Percentiles rank a stretch among this genome's conserved stretches.
These are phyloP conservation scores for Protodeltote pygarga DNA, from an alignment of 2,888 invertebrate genomes.

Conservation along the genomic window DNA sequence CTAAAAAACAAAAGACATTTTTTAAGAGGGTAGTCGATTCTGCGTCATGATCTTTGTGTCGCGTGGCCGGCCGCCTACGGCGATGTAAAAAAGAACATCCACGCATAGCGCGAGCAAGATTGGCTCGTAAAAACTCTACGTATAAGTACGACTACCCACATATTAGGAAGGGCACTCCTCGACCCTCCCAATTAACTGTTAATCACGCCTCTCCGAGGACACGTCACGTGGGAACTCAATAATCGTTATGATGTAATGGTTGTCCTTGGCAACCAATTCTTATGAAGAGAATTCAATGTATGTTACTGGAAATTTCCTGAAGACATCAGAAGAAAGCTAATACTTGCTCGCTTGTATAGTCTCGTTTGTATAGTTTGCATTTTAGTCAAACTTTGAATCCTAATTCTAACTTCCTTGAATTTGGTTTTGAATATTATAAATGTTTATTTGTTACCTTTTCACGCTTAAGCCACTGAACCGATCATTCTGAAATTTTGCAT, in stretches of 20 bases:
- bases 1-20: too few species aligned
- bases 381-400: too few species aligned
- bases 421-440: too few species aligned
- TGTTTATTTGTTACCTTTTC: too few species aligned
- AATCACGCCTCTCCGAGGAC: slow-evolving; percentile 56
- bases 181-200: slow-evolving; percentile 63
- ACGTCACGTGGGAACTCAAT: slow-evolving; percentile 44
- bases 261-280: slow-evolving; percentile 14
- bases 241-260: slow-evolving; percentile 45
- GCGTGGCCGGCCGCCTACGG: slow-evolving; percentile 64
- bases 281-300: background rate
- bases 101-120: slow-evolving; percentile 77
- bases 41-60: slow-evolving; percentile 58
- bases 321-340: background rate
- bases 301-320: background rate
- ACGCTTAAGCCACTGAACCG: too few species aligned
- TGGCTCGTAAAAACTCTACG: slow-evolving; percentile 75
- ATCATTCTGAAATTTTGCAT: too few species aligned
- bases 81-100: slow-evolving; percentile 76
- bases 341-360: too few species aligned
- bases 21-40: too few species aligned
- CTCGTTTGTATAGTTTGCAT: too few species aligned
- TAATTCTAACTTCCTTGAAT: too few species aligned
- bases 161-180: slow-evolving; percentile 47
- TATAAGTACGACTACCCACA: slow-evolving; percentile 48